Conservation (phyloP, 2,888 invertebrate genomes). For the Amitus sp. region DNA sequence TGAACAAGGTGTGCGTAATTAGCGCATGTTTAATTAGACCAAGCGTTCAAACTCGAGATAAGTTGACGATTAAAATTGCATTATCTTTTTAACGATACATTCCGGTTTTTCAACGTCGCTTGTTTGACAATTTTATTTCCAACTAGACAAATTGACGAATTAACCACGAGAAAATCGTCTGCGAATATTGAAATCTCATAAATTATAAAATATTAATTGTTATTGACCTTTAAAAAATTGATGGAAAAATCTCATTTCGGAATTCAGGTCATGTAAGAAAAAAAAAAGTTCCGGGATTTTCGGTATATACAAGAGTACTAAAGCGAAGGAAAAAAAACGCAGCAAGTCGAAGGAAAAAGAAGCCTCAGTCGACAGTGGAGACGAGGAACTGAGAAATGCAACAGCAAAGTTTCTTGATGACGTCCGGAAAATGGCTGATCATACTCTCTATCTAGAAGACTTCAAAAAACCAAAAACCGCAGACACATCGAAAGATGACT, state of each 20-base stretch:
- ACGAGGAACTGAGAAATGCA: constrained; percentile 51
- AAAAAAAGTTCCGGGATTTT: constrained; percentile 46
- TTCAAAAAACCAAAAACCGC: neutral
- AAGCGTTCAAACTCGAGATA: constrained; percentile 27
- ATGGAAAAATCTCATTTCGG: constrained; percentile 23
- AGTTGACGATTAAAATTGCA: too few species aligned
- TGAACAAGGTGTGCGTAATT: too few species aligned
- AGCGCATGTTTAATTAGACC: constrained; percentile 13
- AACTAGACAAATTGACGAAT: too few species aligned
- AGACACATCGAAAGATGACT: neutral
- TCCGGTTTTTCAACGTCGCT: too few species aligned
- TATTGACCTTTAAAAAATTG: constrained; percentile 9
- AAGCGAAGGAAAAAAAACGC: constrained; percentile 50
- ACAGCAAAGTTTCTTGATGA: constrained; percentile 53
- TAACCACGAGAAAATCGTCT: too few species aligned
- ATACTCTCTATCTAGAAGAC: constrained; percentile 3
- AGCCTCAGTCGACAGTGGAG: constrained; percentile 53
- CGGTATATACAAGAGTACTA: constrained; percentile 54
- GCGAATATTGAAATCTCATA: too few species aligned
- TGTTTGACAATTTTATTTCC: too few species aligned
- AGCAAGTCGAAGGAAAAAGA: constrained; percentile 57
- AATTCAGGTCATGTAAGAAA: too few species aligned
- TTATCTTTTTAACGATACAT: too few species aligned
- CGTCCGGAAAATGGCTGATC: constrained; percentile 45
- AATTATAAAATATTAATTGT: too few species aligned